Base-by-base conservation (phyloP, 2,888 invertebrate genomes). In the Volucella inflata region DNA sequence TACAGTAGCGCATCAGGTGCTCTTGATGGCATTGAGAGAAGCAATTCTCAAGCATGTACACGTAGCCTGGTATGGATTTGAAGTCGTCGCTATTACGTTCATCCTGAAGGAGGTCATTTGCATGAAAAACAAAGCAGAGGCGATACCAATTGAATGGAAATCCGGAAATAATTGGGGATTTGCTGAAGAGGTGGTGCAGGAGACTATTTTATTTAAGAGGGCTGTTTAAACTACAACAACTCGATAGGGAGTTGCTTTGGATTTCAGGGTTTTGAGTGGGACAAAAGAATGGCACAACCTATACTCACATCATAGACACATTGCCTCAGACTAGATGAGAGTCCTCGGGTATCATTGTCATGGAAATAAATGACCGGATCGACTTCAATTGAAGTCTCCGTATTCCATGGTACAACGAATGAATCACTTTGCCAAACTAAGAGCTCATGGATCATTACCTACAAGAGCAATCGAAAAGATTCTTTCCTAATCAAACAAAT, bases 11-110 rank as follows among this genome's bases (percentile, higher is more conserved):
- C 38, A 90, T 81, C 87, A 91, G 88, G 89, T 92, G 89, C 87
- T 90, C 89, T 87, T 92, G 92, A 87, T 91, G 91, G 87, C 92
- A 92, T 87, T 92, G 90, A 21, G 91, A 88, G 71, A 89, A 87
- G 81, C 92, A 92, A 89, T 92, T 92, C 78, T 90, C 89, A 79
- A 89, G 88, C 89, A 91, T 90, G 84, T 92, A 92, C 55, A 89
- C 88, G 76, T 91, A 90, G 36, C 90, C 91, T 8, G 88, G 87
- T 36, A 92, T 83, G 9, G 90, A 89, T 70, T 89, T 91, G 83
- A 89, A 91, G 64, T 90, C 88, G 1, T 87, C 80, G 42, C 89
- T 89, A 17, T 87, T 87, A 12, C 79, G 89, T 83, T 91, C 91
- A 44, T 91, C 89, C 91, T 91, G 80, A 12, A 53, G 11, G 38